phyloP scores from a whole-genome alignment of 2,888 invertebrate species.

The Meandrusa payeni region DNA sequence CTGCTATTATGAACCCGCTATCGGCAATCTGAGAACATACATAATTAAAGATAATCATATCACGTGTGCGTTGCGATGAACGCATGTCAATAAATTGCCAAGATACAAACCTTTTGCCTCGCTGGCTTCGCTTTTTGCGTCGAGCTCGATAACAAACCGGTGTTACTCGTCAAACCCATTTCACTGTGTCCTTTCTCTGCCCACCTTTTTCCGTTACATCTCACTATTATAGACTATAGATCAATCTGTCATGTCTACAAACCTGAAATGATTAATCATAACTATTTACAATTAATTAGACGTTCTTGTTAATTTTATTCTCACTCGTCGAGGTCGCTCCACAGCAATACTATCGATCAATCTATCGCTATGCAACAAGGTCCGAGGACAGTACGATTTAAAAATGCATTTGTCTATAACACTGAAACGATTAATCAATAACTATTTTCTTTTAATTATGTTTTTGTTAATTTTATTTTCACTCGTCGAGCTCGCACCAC shows the following conservation, averaged over 20 bases:
- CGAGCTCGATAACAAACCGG: slow-evolving; percentile 83
- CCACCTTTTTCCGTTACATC: slow-evolving; percentile 3
- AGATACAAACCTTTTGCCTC: slow-evolving; percentile 61
- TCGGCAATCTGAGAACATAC: slow-evolving; percentile 7
- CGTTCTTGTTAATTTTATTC: too few relatives aligned
- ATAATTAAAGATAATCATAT: slow-evolving; percentile 15
- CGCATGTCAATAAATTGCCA: slow-evolving; percentile 28
- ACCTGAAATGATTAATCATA: too few relatives aligned
- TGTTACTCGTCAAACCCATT: slow-evolving; percentile 83
- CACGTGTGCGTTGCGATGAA: slow-evolving; percentile 10
- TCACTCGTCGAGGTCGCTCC: too few relatives aligned
- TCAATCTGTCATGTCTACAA: slow-evolving; percentile 51
- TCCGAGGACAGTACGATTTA: too few relatives aligned
- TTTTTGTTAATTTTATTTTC: too few relatives aligned
- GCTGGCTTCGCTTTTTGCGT: slow-evolving; percentile 61
- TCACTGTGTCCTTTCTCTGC: slow-evolving; percentile 27
- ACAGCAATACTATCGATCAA: too few relatives aligned
- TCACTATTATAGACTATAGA: slow-evolving; percentile 42
- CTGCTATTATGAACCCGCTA: slow-evolving; percentile 1
- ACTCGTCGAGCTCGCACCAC: too few relatives aligned
- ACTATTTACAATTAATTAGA: too few relatives aligned
- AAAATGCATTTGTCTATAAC: too few relatives aligned
- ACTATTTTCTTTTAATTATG: too few relatives aligned
- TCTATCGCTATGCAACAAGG: too few relatives aligned
- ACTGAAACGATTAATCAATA: too few relatives aligned